These are phyloP conservation scores for Sipha maydis DNA, from an alignment of 2,888 invertebrate species.

Conservation along the genomic window DNA sequence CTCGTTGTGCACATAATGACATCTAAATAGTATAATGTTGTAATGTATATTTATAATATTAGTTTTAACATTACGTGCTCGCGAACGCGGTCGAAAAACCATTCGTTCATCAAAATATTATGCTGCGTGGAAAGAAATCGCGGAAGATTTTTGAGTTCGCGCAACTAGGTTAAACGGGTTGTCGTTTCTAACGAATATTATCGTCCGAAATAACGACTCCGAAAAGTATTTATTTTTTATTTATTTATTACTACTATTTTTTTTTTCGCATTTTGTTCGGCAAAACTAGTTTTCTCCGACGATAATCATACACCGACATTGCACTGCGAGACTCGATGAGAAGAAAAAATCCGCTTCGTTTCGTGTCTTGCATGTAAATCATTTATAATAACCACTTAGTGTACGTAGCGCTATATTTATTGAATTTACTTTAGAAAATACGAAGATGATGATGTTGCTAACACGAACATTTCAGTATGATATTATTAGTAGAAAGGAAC, in stretches of 20 bases:
- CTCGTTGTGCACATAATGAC: too few relatives aligned
- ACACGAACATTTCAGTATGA: not conserved
- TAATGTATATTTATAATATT: too few relatives aligned
- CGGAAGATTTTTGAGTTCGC: not conserved
- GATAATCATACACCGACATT: not conserved
- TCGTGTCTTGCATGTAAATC: not conserved
- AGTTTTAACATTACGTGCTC: not conserved
- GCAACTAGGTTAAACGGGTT: slow-evolving; percentile 2
- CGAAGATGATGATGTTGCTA: not conserved
- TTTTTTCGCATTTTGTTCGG: slow-evolving; percentile 16
- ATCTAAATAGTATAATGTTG: too few relatives aligned
- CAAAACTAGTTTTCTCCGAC: slow-evolving; percentile 24
- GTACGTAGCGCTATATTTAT: not conserved
- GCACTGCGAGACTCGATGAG: not conserved
- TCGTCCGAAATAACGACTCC: not conserved
- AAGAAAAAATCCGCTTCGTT: not conserved
- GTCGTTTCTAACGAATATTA: not conserved
- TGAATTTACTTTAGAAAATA: not conserved
- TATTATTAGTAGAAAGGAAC: not conserved
- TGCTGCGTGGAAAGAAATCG: not conserved
- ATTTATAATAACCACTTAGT: not conserved
- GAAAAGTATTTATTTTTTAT: not conserved
- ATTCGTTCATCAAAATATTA: not conserved
- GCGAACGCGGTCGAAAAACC: not conserved
- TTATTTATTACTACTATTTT: not conserved